A percentile compares a stretch with the other conserved stretches of the same genome.
Evolutionary conservation across 2,797 vertebrate genomes (phyloP).

Genomic region (Manis crassicaudata): DNA sequence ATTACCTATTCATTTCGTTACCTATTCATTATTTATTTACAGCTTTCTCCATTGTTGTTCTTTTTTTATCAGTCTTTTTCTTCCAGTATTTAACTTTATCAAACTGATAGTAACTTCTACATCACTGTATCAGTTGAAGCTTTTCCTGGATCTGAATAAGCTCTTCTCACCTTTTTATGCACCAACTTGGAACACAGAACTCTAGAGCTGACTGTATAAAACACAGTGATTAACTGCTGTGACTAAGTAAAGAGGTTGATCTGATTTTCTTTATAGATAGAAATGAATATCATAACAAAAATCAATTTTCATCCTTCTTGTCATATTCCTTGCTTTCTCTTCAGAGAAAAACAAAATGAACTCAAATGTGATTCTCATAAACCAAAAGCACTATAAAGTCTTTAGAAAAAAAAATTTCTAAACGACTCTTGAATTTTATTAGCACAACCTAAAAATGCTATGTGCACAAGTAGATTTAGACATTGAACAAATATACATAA

Average conservation of each 20-base stretch:
- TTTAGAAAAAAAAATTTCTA: not conserved
- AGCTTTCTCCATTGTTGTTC: not conserved
- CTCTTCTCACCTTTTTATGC: not conserved
- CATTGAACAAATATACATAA: not conserved
- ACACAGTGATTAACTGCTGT: not conserved
- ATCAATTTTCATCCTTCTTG: not conserved
- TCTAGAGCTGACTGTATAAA: not conserved
- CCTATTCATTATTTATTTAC: not conserved
- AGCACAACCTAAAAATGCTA: not conserved
- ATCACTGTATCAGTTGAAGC: not conserved
- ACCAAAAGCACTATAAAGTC: not conserved
- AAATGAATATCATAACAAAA: not conserved
- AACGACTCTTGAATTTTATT: not conserved
- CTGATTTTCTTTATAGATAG: not conserved
- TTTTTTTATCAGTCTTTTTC: not conserved
- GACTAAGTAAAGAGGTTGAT: not conserved
- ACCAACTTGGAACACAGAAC: not conserved
- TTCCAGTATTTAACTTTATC: not conserved
- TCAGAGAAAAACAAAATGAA: slow-evolving; percentile 41
- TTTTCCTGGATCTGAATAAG: not conserved
- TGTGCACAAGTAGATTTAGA: not conserved
- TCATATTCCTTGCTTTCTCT: not conserved
- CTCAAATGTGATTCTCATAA: not conserved
- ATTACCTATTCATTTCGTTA: not conserved
- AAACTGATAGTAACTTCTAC: not conserved